phyloP scores from a whole-genome alignment of 37 sponge, comb jelly and placozoan species.

The Cladorhizidae sp. region DNA sequence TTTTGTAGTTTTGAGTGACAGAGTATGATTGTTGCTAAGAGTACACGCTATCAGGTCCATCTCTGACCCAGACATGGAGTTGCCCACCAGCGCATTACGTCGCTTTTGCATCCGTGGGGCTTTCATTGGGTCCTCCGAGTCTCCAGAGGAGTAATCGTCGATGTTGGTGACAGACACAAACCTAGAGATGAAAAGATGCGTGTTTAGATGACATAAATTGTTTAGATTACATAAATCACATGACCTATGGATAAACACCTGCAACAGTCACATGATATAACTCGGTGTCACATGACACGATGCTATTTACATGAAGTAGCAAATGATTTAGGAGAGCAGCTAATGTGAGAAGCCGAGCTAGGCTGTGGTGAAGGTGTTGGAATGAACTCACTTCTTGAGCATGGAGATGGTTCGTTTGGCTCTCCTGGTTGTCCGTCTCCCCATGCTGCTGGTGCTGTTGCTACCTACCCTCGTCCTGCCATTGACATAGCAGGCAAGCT shows the following conservation, averaged over 20 bases:
- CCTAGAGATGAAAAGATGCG: no score
- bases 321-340: no score
- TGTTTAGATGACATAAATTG: no score
- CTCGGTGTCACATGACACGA: background rate
- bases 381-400: slow-evolving; percentile 26
- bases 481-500: slow-evolving; percentile 42
- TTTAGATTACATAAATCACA: background rate
- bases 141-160: slow-evolving; percentile 25
- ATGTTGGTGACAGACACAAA: slow-evolving; percentile 40
- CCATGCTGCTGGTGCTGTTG: background rate
- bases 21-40: background rate
- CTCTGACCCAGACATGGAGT: slow-evolving; percentile 8
- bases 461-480: background rate
- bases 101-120: background rate
- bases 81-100: background rate
- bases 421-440: background rate
- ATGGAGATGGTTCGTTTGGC: background rate
- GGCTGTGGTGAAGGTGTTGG: no score
- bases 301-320: background rate
- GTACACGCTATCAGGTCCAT: background rate
- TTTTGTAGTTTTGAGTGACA: background rate
- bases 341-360: no score
- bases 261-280: background rate
- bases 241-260: background rate
- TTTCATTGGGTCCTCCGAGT: background rate